Conservation (phyloP, 2,113 vertebrate genomes). For the Bufo gargarizans region DNA sequence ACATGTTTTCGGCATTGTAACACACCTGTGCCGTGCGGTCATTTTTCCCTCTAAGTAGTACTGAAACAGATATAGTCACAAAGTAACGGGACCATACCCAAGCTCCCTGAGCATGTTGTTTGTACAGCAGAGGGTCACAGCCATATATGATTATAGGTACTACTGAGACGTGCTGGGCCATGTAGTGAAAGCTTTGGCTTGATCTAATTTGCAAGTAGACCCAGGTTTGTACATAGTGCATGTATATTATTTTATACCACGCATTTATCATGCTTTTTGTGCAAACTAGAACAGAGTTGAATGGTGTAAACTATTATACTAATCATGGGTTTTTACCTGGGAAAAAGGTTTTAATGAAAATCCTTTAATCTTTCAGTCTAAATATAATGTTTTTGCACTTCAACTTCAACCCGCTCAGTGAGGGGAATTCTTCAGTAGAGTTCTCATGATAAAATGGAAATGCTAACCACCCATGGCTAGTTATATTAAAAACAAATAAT, state of each 20-base stretch:
- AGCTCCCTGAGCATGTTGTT: background rate
- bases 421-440: constrained; percentile 73
- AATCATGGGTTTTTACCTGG: background rate
- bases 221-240: background rate
- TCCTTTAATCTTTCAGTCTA: constrained; percentile 13
- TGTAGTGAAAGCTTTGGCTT: too few relatives aligned
- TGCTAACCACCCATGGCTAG: constrained; percentile 81
- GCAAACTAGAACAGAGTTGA: background rate
- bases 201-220: background rate
- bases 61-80: background rate
- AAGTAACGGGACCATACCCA: background rate
- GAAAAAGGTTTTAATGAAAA: constrained; percentile 40
- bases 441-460: constrained; percentile 74
- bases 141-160: background rate
- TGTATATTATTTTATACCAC: background rate
- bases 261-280: background rate
- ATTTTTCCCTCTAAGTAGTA: background rate
- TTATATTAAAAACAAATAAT: constrained; percentile 77
- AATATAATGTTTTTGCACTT: constrained; percentile 24
- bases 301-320: background rate
- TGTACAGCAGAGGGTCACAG: background rate
- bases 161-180: background rate
- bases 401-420: constrained; percentile 66
- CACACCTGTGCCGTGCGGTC: too few relatives aligned
- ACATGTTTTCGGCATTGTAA: too few relatives aligned